Base-by-base conservation (phyloP, 2,113 vertebrate species). In the Brachyistius frenatus region DNA sequence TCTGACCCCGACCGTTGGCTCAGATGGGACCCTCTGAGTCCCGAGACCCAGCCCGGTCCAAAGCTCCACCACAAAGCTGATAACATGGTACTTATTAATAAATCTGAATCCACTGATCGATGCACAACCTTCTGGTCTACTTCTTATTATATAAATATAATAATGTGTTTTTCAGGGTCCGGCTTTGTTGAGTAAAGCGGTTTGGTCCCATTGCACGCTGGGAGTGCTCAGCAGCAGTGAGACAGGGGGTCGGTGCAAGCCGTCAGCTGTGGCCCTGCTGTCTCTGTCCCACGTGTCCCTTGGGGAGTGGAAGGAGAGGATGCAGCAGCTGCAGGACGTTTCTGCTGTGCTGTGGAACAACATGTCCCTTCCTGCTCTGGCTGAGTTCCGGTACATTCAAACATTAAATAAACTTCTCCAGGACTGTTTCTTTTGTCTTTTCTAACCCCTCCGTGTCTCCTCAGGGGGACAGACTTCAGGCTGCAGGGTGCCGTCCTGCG, bases 131-230 rank as follows among this genome's bases (percentile, higher is more conserved):
- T 15, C 33, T 14, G 11, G 0, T 37, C 47, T 53, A 15, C 41
- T 31, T 2, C 1, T 10, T 37, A 8, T 60, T 44, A 30, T 31
- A 3, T 23, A 8, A 37, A 6, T 23, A 1, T 36, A 13, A 13
- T 53, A 2, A 0, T 77, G 56, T 80, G 37, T 7, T 52, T 85
- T 86, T 80, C 78, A 99, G 98, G 98, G 98, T 52, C 97, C 98
- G 6, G 94, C 94, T 57, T 85, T 96, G 93, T 90, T 99, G 85
- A 95, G 88, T 66, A 95, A 94, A 95, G 96, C 97, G 0, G 89
- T 97, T 83, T 96, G 97, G 93, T 97, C 97, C 2, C 95, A 94
- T 74, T 99, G 97, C 89, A 94, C 97, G 89, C 95, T 97, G 91
- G 97, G 96, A 89, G 92, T 98, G 79, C 92, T 99, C 54, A 96